phyloP scores from a whole-genome alignment of 2,888 invertebrate species.

The Strigamia maritima region DNA sequence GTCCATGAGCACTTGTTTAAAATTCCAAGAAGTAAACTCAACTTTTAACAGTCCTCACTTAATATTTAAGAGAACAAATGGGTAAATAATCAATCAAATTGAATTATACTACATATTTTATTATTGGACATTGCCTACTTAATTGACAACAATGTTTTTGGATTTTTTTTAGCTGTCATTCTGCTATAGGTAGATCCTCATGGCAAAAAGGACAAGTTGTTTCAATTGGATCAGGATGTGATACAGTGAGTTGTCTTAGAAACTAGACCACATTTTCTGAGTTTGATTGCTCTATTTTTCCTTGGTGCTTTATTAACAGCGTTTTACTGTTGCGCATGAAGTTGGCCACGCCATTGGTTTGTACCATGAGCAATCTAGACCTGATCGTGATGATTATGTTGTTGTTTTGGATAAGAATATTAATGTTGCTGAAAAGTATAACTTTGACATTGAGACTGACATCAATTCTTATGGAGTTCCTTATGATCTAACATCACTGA shows the following conservation, averaged over 20 bases:
- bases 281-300: too few species aligned
- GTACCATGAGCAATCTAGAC: conserved; percentile 36
- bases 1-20: conserved; percentile 1
- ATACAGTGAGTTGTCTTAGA: too few species aligned
- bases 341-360: conserved; percentile 36
- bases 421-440: neutral
- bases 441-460: conserved; percentile 26
- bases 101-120: too few species aligned
- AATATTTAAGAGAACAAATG: neutral
- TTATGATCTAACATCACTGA: conserved; percentile 26
- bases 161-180: conserved; percentile 5
- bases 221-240: conserved; percentile 30
- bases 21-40: neutral
- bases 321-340: conserved; percentile 31
- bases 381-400: conserved; percentile 7
- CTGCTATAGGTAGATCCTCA: neutral
- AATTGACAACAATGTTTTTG: neutral
- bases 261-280: too few species aligned
- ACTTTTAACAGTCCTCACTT: neutral
- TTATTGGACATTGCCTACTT: too few species aligned
- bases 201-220: conserved; percentile 12
- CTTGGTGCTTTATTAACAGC: too few species aligned
- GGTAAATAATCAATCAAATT: conserved; percentile 2
- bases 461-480: conserved; percentile 2
- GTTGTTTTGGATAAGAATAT: conserved; percentile 7